These are phyloP conservation scores for Patella pellucida DNA, from an alignment of 2,888 invertebrate species.

Conservation along the genomic window DNA sequence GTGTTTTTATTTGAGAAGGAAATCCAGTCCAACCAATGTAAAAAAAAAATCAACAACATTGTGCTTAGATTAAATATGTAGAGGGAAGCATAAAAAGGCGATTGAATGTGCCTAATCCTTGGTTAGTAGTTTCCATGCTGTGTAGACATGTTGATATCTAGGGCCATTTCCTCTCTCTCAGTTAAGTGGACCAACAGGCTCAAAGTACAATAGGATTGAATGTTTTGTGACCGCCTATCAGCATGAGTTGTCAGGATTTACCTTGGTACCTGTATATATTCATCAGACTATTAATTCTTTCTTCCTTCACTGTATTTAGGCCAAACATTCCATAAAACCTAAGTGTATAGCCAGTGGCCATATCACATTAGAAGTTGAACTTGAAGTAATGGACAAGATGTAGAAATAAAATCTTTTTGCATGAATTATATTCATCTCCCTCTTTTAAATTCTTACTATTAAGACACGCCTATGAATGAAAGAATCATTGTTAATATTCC, in stretches of 20 bases:
- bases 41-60: too few species aligned
- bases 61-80: too few species aligned
- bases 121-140: conserved; percentile 6
- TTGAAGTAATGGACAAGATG: too few species aligned
- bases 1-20: not conserved
- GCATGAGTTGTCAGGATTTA: not conserved
- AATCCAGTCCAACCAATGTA: too few species aligned
- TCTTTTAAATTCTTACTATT: too few species aligned
- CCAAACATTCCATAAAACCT: not conserved
- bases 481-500: too few species aligned
- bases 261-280: conserved; percentile 1
- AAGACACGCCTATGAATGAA: too few species aligned
- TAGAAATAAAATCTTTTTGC: too few species aligned
- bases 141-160: not conserved
- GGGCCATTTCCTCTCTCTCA: not conserved
- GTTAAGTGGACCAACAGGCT: conserved; percentile 13
- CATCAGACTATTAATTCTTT: not conserved
- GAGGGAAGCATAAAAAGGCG: not conserved
- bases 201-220: conserved; percentile 26
- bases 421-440: too few species aligned
- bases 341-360: too few species aligned
- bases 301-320: not conserved
- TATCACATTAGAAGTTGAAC: too few species aligned
- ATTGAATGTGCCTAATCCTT: conserved; percentile 1
- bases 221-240: conserved; percentile 2